Evolutionary conservation across 2,113 vertebrate genomes (phyloP).

Genomic region (Glareola pratincola): DNA sequence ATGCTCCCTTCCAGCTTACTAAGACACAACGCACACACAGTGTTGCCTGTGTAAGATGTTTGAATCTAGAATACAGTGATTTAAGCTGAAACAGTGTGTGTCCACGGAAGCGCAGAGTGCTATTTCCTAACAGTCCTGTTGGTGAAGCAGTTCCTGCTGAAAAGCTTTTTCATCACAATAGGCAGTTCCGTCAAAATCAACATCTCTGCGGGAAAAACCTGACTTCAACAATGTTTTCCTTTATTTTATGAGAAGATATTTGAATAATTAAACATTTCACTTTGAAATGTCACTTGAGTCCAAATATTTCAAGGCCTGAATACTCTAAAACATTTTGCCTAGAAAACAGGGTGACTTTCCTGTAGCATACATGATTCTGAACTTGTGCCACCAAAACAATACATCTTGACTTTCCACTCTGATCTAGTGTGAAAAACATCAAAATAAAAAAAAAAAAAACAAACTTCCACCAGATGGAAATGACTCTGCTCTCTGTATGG

Average conservation of each 20-base stretch:
- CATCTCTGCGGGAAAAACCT: not conserved
- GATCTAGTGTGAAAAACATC: not conserved
- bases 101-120: accelerated
- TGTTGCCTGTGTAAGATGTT: accelerated
- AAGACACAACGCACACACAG: accelerated
- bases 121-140: not conserved
- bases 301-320: not conserved
- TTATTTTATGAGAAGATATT: not conserved
- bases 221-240: not conserved
- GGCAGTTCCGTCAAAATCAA: not conserved
- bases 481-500: accelerated
- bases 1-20: not conserved
- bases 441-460: not conserved
- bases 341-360: not conserved
- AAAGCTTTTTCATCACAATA: not conserved
- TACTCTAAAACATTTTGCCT: not conserved
- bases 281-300: not conserved
- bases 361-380: not conserved
- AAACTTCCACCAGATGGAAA: not conserved
- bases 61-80: not conserved
- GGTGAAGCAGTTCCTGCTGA: not conserved
- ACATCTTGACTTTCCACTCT: not conserved
- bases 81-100: too few relatives aligned
- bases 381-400: not conserved
- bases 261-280: not conserved